phyloP scores from a whole-genome alignment of 2,888 invertebrate genomes.

The Cephus runcator region DNA sequence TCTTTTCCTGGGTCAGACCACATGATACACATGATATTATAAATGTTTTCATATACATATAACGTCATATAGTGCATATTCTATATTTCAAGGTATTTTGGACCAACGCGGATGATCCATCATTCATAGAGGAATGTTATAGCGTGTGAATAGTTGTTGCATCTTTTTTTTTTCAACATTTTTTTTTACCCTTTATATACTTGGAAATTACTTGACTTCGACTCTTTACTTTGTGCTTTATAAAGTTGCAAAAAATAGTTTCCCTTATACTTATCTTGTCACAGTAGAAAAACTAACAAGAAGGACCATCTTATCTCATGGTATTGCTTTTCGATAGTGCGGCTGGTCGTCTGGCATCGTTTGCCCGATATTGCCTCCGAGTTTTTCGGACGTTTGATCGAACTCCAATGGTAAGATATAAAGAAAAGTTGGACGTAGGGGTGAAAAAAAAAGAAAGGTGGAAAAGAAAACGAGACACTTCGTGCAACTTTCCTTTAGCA shows the following conservation, averaged over 20 bases:
- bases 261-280: background rate
- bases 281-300: background rate
- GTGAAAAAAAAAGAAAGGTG: background rate
- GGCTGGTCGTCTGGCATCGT: background rate
- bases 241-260: background rate
- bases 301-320: background rate
- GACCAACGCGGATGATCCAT: too few species aligned
- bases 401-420: background rate
- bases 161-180: background rate
- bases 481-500: background rate
- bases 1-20: background rate
- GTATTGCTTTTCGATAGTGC: background rate
- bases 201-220: background rate
- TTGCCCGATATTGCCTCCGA: background rate
- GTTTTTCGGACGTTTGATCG: background rate
- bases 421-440: background rate
- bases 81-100: too few species aligned
- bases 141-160: too few species aligned
- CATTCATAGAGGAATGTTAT: too few species aligned
- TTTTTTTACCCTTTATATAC: background rate
- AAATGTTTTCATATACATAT: background rate
- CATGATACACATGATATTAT: background rate
- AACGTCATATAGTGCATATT: too few species aligned
- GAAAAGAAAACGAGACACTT: background rate
- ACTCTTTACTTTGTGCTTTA: background rate